phyloP scores from a whole-genome alignment of 1,140 invertebrate genomes.

The Leptinotarsa undecemlineata region DNA sequence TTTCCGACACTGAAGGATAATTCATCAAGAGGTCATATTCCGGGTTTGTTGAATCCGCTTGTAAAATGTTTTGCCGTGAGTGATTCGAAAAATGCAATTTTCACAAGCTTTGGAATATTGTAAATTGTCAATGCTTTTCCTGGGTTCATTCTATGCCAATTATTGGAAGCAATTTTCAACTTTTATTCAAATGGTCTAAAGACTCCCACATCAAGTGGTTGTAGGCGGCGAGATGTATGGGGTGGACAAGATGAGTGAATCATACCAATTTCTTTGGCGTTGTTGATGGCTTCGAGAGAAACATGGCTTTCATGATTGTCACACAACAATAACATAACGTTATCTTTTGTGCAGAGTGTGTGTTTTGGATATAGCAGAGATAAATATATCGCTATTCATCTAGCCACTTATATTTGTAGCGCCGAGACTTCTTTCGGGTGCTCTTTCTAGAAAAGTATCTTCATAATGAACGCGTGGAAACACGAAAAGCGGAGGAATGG shows the following conservation, averaged over 20 bases:
- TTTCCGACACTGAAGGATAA: neutral
- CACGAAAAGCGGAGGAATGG: conserved; percentile 52
- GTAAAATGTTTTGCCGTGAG: neutral
- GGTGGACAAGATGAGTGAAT: conserved; percentile 4
- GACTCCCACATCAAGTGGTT: neutral
- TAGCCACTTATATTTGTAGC: conserved; percentile 24
- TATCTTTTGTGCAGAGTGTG: conserved; percentile 47
- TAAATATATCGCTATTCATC: conserved; percentile 33
- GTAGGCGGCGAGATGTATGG: neutral
- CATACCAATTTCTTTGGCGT: conserved; percentile 19
- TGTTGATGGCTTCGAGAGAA: conserved; percentile 4
- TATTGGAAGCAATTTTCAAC: neutral
- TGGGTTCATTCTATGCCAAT: neutral
- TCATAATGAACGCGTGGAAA: conserved; percentile 52
- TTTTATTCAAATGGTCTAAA: conserved; percentile 47
- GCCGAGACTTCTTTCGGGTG: conserved; percentile 54
- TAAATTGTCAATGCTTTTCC: neutral
- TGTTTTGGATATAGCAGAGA: conserved; percentile 56
- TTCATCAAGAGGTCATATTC: conserved; percentile 21
- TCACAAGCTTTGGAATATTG: neutral
- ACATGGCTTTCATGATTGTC: conserved; percentile 56
- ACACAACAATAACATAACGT: conserved; percentile 53
- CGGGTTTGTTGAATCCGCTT: neutral
- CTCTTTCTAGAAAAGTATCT: conserved; percentile 48
- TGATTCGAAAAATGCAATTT: neutral